Evolutionary conservation across 2,888 invertebrate species (phyloP).

Genomic region (Phasia obesa): DNA sequence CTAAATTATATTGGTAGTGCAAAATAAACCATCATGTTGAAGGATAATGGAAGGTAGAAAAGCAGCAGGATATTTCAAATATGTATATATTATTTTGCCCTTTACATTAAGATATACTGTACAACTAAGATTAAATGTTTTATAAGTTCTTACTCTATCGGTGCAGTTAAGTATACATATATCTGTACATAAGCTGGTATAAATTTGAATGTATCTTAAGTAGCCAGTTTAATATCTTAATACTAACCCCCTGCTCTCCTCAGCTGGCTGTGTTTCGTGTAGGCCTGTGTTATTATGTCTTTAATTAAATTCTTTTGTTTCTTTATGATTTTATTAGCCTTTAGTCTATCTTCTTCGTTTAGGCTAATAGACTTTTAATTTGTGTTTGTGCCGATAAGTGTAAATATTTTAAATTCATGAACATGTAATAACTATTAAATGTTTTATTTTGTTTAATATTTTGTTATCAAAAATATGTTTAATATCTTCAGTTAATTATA

Average conservation of each 20-base stretch:
- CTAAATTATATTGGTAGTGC: conserved; percentile 72
- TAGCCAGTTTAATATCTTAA: conserved; percentile 26
- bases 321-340: conserved; percentile 30
- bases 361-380: conserved; percentile 25
- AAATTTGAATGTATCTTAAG: conserved; percentile 33
- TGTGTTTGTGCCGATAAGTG: neutral
- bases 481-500: conserved; percentile 27
- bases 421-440: neutral
- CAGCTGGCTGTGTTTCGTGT: neutral
- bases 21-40: neutral
- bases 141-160: neutral
- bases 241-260: neutral
- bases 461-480: neutral
- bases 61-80: conserved; percentile 18
- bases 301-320: conserved; percentile 24
- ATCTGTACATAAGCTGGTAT: neutral
- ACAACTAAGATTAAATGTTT: conserved; percentile 30
- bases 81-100: neutral
- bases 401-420: neutral
- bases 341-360: neutral
- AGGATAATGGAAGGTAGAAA: neutral
- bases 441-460: neutral
- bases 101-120: conserved; percentile 4
- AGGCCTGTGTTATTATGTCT: neutral
- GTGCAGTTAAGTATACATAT: neutral